These are phyloP conservation scores for Philereme vetulata DNA, from an alignment of 2,888 invertebrate species.

Conservation along the genomic window DNA sequence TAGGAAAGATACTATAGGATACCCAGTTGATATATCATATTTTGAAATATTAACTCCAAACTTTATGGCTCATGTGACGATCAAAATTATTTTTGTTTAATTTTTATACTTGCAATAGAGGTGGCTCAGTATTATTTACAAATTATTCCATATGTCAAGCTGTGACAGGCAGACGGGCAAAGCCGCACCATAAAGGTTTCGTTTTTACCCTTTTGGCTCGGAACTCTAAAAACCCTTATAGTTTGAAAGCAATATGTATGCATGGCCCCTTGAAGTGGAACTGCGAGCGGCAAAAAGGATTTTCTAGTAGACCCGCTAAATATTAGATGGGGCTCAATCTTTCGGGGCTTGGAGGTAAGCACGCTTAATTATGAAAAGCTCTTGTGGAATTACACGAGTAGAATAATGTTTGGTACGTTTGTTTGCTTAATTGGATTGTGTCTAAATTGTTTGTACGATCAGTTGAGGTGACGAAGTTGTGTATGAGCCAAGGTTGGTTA, in stretches of 20 bases:
- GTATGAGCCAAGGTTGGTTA: not conserved
- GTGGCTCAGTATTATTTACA: too few relatives aligned
- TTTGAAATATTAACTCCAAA: too few relatives aligned
- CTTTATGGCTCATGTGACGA: too few relatives aligned
- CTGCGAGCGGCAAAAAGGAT: slow-evolving; percentile 79
- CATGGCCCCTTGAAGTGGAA: slow-evolving; percentile 46
- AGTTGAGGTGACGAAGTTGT: slow-evolving; percentile 8
- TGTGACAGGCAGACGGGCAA: too few relatives aligned
- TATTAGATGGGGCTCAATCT: slow-evolving; percentile 74
- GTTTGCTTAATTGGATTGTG: slow-evolving; percentile 22
- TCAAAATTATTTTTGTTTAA: too few relatives aligned
- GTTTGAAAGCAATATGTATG: slow-evolving; percentile 30
- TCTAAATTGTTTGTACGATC: slow-evolving; percentile 12
- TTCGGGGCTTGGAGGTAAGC: slow-evolving; percentile 60
- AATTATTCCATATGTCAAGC: too few relatives aligned
- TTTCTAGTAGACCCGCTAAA: slow-evolving; percentile 74
- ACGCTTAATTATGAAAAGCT: slow-evolving; percentile 65
- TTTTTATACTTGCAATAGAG: too few relatives aligned
- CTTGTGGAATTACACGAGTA: slow-evolving; percentile 17
- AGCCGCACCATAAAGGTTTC: too few relatives aligned
- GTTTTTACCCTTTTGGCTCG: too few relatives aligned
- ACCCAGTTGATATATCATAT: too few relatives aligned
- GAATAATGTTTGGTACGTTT: slow-evolving; percentile 5
- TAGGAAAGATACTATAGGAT: too few relatives aligned
- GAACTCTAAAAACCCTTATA: slow-evolving; percentile 15